phyloP scores from a whole-genome alignment of 2,888 invertebrate genomes.

The Epirrhoe alternata region DNA sequence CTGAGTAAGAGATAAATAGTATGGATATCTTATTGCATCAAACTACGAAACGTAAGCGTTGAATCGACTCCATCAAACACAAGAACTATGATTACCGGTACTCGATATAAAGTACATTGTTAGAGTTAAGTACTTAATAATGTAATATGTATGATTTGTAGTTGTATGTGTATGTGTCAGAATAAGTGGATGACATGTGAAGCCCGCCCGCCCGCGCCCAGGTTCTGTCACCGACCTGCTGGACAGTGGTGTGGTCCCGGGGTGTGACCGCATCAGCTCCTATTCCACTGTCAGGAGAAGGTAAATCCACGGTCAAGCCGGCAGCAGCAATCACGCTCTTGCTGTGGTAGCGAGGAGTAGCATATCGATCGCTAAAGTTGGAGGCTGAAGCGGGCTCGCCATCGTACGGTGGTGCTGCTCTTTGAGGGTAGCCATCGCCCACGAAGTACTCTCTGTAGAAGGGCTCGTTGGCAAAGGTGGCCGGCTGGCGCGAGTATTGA shows the following conservation, averaged over 20 bases:
- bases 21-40: background rate
- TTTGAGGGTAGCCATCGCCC: slow-evolving; percentile 86
- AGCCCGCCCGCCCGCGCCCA: slow-evolving; percentile 79
- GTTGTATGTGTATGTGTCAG: slow-evolving; percentile 31
- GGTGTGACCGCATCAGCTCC: slow-evolving; percentile 97
- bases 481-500: slow-evolving; percentile 80
- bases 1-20: slow-evolving; percentile 4
- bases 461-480: slow-evolving; percentile 88
- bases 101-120: slow-evolving; percentile 9
- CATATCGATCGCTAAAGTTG: slow-evolving; percentile 89
- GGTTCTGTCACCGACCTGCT: slow-evolving; percentile 89
- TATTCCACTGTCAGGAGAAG: slow-evolving; percentile 98
- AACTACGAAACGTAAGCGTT: background rate
- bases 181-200: slow-evolving; percentile 51
- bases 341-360: slow-evolving; percentile 89
- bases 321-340: slow-evolving; percentile 90
- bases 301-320: slow-evolving; percentile 96
- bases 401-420: slow-evolving; percentile 84
- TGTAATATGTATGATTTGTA: slow-evolving; percentile 39
- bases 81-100: slow-evolving; percentile 13
- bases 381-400: slow-evolving; percentile 86
- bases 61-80: slow-evolving; percentile 4
- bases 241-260: slow-evolving; percentile 94
- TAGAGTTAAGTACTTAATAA: slow-evolving; percentile 30
- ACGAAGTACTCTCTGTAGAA: slow-evolving; percentile 93